Base-by-base conservation (phyloP, 2,113 vertebrate genomes). In the Nymphicus hollandicus region DNA sequence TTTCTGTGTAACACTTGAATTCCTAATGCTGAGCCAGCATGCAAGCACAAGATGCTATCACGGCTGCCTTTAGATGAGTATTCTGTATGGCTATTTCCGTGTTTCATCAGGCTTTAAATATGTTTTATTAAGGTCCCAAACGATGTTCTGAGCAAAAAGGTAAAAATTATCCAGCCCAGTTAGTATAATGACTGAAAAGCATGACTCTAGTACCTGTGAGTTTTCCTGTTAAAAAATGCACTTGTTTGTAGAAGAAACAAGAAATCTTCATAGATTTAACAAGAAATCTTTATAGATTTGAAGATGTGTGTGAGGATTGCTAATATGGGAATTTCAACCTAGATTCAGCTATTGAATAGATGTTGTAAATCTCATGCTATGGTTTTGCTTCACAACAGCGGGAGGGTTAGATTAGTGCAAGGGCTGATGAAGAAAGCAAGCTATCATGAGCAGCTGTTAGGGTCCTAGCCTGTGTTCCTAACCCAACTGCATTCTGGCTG, bases 1-100 rank as follows among this genome's bases (percentile, higher is more conserved):
- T 96, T 97, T 85, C 66, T 81, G 6, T 17, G 1, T 50, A 37
- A 74, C 17, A 33, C 87, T 97, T 96, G 52, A 94, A 84, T 97
- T 96, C 74, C 71, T 95, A 87, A 83, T 49, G 71, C 88, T 73
- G 88, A 93, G 52, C 81, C 68, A 92, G 76, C 86, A 80, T 60
- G 47, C 39, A 56, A 35, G 52, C 55, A 29, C 63, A 96, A 64
- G 46, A 17, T 28, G 65, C 66, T 73, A 23, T 71, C 31, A 69
- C 52, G 53, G 28, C 66, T 88, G 25, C 56, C 56, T 81, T 88
- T 79, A 93, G 55, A 64, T 13, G 39, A 55, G 65, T 93, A 66
- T 41, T 68, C 31, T 43, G 22, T 93, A 28, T 74, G 55, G 49
- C 4, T 46, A 61, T 49, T 64, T 93, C 46, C 53, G 29, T 77